A percentile compares a stretch with the other conserved stretches of the same genome.
phyloP scores from a whole-genome alignment of 92 coral and sea anemone genomes.

The Diadumene lineata region DNA sequence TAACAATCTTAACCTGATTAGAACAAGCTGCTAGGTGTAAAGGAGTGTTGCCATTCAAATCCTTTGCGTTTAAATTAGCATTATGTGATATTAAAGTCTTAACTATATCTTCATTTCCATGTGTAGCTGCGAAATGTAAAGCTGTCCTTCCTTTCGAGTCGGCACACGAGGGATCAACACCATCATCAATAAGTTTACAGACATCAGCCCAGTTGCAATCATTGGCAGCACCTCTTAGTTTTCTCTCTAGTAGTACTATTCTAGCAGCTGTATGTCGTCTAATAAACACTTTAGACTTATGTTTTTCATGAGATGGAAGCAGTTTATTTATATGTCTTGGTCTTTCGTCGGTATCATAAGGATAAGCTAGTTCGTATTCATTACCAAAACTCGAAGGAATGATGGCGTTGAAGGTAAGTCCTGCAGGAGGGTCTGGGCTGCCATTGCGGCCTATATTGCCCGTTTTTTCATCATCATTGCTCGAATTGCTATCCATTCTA shows the following conservation, averaged over 20 bases:
- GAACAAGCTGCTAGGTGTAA: slow-evolving; percentile 97
- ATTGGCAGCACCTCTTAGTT: slow-evolving; percentile 84
- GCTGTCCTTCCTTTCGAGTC: slow-evolving; percentile 95
- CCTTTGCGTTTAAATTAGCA: slow-evolving; percentile 95
- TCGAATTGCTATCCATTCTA: neutral
- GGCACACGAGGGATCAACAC: slow-evolving; percentile 78
- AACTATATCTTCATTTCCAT: slow-evolving; percentile 72
- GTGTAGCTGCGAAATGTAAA: slow-evolving; percentile 92
- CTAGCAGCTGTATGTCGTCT: slow-evolving; percentile 67
- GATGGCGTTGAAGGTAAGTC: slow-evolving; percentile 34
- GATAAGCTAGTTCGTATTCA: slow-evolving; percentile 51
- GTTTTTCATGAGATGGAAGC: slow-evolving; percentile 72
- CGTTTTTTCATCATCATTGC: neutral
- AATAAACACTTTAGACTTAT: slow-evolving; percentile 50
- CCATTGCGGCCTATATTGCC: slow-evolving; percentile 29
- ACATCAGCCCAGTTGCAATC: slow-evolving; percentile 53
- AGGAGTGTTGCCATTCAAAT: slow-evolving; percentile 94
- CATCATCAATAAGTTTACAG: slow-evolving; percentile 71
- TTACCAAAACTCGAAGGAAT: slow-evolving; percentile 57
- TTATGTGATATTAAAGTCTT: slow-evolving; percentile 71
- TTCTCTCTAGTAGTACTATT: slow-evolving; percentile 63
- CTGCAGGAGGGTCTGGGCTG: slow-evolving; percentile 56
- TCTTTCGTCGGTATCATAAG: slow-evolving; percentile 40
- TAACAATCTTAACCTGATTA: slow-evolving; percentile 83
- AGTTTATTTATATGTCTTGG: slow-evolving; percentile 60